Conservation (phyloP, 2,113 vertebrate genomes). For the Thalassarche chlororhynchos region DNA sequence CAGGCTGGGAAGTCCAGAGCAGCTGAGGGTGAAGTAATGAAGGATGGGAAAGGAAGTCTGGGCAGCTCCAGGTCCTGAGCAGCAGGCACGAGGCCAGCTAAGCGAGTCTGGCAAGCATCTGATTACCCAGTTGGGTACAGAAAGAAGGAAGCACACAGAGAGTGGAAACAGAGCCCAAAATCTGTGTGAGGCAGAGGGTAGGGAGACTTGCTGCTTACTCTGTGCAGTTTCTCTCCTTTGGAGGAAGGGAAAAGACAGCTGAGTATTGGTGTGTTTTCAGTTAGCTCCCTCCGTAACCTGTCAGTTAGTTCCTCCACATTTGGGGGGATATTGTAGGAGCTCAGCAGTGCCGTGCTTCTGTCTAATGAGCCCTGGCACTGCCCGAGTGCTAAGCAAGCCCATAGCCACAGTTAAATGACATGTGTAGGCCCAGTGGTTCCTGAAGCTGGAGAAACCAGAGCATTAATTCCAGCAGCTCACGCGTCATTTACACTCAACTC, state of each 20-base stretch:
- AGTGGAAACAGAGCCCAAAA: neutral
- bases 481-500: neutral
- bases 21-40: constrained; percentile 42
- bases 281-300: neutral
- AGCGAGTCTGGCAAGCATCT: neutral
- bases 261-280: neutral
- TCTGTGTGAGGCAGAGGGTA: neutral
- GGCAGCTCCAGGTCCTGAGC: constrained; percentile 52
- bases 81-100: constrained; percentile 5
- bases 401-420: neutral
- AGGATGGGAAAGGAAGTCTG: constrained; percentile 15
- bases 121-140: neutral
- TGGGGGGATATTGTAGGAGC: neutral
- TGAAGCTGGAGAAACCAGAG: neutral
- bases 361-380: constrained; percentile 48
- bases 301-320: neutral
- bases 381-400: constrained; percentile 1
- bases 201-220: neutral
- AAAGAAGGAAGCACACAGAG: neutral
- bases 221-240: neutral
- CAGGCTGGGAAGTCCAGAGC: constrained; percentile 22
- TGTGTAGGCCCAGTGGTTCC: neutral
- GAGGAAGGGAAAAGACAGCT: neutral
- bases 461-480: constrained; percentile 64
- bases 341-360: neutral